These are phyloP conservation scores for Halocynthia roretzi DNA, from an alignment of 23 tunicate genomes.

Conservation along the genomic window DNA sequence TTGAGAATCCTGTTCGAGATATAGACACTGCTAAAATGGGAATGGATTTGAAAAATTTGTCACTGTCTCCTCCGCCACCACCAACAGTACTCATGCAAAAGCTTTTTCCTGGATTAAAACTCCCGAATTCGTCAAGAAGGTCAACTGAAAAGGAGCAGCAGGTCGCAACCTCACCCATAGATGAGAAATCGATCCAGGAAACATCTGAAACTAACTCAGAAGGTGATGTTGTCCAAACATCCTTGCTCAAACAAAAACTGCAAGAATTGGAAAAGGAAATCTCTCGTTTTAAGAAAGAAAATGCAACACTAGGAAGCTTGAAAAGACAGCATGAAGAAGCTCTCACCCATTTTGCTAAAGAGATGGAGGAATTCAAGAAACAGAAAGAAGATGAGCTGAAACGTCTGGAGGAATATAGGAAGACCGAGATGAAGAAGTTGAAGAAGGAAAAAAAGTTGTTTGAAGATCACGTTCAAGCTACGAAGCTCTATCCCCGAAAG, in stretches of 20 bases:
- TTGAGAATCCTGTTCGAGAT: constrained; percentile 24
- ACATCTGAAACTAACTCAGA: not conserved
- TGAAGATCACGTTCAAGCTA: constrained; percentile 68
- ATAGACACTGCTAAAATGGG: not conserved
- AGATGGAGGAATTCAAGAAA: constrained; percentile 53
- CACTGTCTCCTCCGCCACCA: constrained; percentile 34
- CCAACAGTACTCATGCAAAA: constrained; percentile 78
- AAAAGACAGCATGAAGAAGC: constrained; percentile 63
- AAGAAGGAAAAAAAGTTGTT: constrained; percentile 85
- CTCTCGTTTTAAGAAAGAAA: constrained; percentile 60
- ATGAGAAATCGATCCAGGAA: not conserved
- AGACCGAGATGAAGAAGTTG: constrained; percentile 62
- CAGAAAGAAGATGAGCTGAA: constrained; percentile 63
- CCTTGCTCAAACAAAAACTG: constrained; percentile 51
- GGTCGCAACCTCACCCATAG: not conserved
- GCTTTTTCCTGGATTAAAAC: constrained; percentile 62
- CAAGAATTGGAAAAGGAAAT: constrained; percentile 82
- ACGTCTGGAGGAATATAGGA: constrained; percentile 56
- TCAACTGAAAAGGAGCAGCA: not conserved
- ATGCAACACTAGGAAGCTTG: constrained; percentile 29
- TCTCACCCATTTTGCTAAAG: constrained; percentile 29
- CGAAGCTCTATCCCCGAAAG: constrained; percentile 36
- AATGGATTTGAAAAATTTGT: not conserved
- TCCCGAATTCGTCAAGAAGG: not conserved
- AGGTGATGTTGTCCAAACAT: constrained; percentile 12